phyloP scores from a whole-genome alignment of 2,888 invertebrate species.

The Leptopilina drosophilae region DNA sequence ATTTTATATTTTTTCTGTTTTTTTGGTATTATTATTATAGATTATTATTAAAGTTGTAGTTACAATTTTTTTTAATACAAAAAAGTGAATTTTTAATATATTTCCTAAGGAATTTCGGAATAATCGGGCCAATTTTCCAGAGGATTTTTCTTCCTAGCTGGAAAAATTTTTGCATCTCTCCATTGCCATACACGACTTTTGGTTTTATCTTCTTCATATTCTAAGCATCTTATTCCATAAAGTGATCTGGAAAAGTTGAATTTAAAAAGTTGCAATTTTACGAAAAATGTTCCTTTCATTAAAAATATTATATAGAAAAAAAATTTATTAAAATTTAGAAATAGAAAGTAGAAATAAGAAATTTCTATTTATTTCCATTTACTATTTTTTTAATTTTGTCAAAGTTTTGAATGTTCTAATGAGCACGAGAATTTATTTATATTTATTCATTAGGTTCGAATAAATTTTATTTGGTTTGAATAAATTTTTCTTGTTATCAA shows the following conservation, averaged over 20 bases:
- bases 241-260: conserved; percentile 24
- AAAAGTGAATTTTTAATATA: too few species aligned
- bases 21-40: too few species aligned
- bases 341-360: too few species aligned
- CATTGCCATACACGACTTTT: conserved; percentile 11
- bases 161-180: conserved; percentile 17
- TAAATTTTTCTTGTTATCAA: too few species aligned
- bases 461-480: background rate
- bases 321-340: background rate
- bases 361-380: too few species aligned
- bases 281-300: background rate
- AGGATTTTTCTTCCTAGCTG: conserved; percentile 4
- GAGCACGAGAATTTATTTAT: too few species aligned
- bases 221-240: background rate
- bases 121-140: conserved; percentile 14
- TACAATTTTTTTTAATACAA: too few species aligned
- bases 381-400: too few species aligned
- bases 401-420: too few species aligned
- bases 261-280: background rate
- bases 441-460: background rate
- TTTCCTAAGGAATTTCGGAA: conserved; percentile 17
- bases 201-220: conserved; percentile 16
- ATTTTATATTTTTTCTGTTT: too few species aligned
- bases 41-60: too few species aligned
- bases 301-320: background rate